These are phyloP conservation scores for Ahaetulla prasina DNA, from an alignment of 2,113 vertebrate species.

Conservation along the genomic window DNA sequence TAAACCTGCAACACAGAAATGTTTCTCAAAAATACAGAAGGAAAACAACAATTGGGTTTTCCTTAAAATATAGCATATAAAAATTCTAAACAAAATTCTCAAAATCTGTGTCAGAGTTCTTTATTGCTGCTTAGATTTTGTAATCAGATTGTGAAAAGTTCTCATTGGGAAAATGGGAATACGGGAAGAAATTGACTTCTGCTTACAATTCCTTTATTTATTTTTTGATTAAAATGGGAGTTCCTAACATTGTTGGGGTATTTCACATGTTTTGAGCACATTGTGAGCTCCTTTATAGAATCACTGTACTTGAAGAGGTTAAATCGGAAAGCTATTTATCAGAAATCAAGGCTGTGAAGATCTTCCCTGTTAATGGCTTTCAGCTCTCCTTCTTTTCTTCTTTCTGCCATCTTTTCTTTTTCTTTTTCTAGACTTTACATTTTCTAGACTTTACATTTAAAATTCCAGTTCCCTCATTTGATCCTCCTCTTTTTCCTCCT, in stretches of 20 bases:
- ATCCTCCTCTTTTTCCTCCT: neutral
- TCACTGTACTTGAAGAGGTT: neutral
- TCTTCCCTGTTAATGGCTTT: neutral
- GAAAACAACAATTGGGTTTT: neutral
- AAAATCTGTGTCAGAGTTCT: neutral
- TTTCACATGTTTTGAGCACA: neutral
- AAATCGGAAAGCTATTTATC: neutral
- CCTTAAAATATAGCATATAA: neutral
- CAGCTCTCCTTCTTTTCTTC: neutral
- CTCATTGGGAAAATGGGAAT: neutral
- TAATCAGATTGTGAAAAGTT: neutral
- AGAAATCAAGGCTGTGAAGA: neutral
- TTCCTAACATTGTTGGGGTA: neutral
- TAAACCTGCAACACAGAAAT: neutral
- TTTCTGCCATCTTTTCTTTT: neutral
- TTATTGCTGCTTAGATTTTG: neutral
- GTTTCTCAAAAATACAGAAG: neutral
- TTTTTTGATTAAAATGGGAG: neutral
- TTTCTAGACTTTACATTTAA: neutral
- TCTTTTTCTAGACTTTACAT: neutral
- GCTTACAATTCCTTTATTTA: neutral
- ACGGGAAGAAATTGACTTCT: neutral
- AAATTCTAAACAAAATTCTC: neutral
- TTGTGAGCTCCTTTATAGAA: neutral
- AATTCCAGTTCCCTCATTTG: neutral